Conservation (phyloP, 2,113 vertebrate genomes). For the Stegostoma tigrinum region DNA sequence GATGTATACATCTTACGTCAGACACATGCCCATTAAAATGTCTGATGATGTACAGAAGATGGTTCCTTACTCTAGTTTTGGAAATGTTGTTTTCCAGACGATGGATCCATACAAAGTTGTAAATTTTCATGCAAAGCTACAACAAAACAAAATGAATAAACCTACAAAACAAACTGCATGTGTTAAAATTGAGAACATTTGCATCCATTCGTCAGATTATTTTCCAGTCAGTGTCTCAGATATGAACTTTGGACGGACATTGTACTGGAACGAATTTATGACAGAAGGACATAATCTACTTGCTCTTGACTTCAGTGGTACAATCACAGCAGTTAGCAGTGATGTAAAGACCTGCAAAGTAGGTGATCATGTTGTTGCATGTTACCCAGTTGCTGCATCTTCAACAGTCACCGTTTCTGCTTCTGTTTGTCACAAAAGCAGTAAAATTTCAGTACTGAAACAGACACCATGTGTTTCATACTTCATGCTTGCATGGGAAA, state of each 20-base stretch:
- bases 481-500: conserved; percentile 67
- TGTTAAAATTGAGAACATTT: conserved; percentile 60
- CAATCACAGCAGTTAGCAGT: conserved; percentile 58
- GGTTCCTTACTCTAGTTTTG: conserved; percentile 41
- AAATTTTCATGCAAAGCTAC: conserved; percentile 53
- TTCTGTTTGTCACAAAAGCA: conserved; percentile 57
- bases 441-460: conserved; percentile 56
- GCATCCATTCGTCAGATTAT: conserved; percentile 72
- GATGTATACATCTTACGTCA: conserved; percentile 52
- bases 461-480: conserved; percentile 67
- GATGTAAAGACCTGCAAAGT: conserved; percentile 58
- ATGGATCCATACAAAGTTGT: conserved; percentile 54
- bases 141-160: neutral
- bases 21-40: conserved; percentile 47
- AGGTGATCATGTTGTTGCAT: conserved; percentile 64
- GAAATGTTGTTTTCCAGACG: conserved; percentile 58
- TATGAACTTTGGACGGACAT: conserved; percentile 54
- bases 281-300: conserved; percentile 58
- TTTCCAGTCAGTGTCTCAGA: conserved; percentile 69
- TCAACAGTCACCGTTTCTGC: conserved; percentile 60
- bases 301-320: conserved; percentile 70
- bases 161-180: conserved; percentile 53
- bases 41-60: neutral
- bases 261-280: conserved; percentile 66
- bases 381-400: conserved; percentile 60